phyloP scores from a whole-genome alignment of 64 coral and sea anemone species.

The Pocillopora damicornis region DNA sequence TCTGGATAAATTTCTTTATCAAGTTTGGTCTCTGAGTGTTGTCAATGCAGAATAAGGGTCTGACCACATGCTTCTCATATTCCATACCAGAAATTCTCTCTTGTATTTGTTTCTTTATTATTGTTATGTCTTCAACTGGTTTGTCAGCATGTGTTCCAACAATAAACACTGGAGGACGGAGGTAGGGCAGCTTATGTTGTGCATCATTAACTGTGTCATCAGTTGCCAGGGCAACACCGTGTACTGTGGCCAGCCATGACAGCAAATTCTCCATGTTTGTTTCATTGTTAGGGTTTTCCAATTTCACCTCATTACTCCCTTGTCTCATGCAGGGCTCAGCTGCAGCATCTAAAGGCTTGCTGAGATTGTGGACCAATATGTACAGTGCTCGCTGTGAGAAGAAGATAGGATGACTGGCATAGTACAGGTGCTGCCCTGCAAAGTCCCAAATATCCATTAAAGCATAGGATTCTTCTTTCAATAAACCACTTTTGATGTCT shows the following conservation, averaged over 20 bases:
- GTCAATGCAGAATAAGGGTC: conserved; percentile 14
- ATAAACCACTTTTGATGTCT: not conserved
- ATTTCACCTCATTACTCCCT: not conserved
- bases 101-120: not conserved
- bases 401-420: conserved; percentile 24
- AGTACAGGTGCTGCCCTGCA: conserved; percentile 35
- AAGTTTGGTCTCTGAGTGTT: conserved; percentile 2
- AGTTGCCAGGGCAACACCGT: not conserved
- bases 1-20: not conserved
- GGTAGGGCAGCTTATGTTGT: not conserved
- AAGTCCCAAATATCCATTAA: conserved; percentile 43
- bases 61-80: conserved; percentile 31
- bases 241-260: conserved; percentile 39
- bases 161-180: not conserved
- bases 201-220: not conserved
- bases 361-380: conserved; percentile 31
- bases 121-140: not conserved
- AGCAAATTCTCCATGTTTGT: conserved; percentile 36
- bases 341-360: conserved; percentile 11
- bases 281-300: conserved; percentile 21
- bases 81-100: not conserved
- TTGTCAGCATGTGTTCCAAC: conserved; percentile 26
- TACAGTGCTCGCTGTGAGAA: conserved; percentile 8
- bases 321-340: conserved; percentile 41
- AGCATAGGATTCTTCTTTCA: not conserved